These are phyloP conservation scores for Radopholus similis DNA, from an alignment of 1,140 invertebrate species.

Conservation along the genomic window DNA sequence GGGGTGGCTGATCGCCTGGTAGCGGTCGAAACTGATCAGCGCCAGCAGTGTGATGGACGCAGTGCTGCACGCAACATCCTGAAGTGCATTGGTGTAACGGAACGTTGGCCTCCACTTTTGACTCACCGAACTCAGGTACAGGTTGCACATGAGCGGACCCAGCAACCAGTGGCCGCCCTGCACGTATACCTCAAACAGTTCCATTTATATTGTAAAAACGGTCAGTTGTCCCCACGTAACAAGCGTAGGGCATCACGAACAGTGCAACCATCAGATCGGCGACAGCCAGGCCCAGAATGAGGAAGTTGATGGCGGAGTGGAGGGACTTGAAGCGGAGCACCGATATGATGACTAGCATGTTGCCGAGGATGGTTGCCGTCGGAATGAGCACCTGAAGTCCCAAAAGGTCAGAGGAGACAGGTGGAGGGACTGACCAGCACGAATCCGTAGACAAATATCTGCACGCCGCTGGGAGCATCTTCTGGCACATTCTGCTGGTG, in stretches of 20 bases:
- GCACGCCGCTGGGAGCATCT: neutral
- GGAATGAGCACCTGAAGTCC: slow-evolving; percentile 34
- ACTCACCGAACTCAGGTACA: slow-evolving; percentile 76
- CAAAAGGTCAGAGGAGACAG: neutral
- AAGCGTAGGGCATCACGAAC: slow-evolving; percentile 95
- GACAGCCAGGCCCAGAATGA: slow-evolving; percentile 93
- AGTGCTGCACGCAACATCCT: slow-evolving; percentile 95
- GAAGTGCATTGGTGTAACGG: slow-evolving; percentile 53
- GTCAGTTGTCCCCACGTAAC: slow-evolving; percentile 70
- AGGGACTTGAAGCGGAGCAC: slow-evolving; percentile 81
- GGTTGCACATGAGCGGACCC: slow-evolving; percentile 84
- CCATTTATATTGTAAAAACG: neutral
- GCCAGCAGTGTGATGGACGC: slow-evolving; percentile 97
- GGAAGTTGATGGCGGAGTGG: slow-evolving; percentile 94
- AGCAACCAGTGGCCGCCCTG: slow-evolving; percentile 70
- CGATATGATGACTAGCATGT: slow-evolving; percentile 82
- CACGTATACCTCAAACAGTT: slow-evolving; percentile 34
- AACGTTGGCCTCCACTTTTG: neutral
- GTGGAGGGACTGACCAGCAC: neutral
- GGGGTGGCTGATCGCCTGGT: slow-evolving; percentile 94
- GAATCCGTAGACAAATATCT: neutral
- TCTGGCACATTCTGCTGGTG: too few relatives aligned
- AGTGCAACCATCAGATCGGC: slow-evolving; percentile 92
- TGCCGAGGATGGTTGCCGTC: slow-evolving; percentile 49
- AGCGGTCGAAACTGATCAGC: slow-evolving; percentile 98